Base-by-base conservation (phyloP, 2,113 vertebrate genomes). In the Megaceryle torquata region DNA sequence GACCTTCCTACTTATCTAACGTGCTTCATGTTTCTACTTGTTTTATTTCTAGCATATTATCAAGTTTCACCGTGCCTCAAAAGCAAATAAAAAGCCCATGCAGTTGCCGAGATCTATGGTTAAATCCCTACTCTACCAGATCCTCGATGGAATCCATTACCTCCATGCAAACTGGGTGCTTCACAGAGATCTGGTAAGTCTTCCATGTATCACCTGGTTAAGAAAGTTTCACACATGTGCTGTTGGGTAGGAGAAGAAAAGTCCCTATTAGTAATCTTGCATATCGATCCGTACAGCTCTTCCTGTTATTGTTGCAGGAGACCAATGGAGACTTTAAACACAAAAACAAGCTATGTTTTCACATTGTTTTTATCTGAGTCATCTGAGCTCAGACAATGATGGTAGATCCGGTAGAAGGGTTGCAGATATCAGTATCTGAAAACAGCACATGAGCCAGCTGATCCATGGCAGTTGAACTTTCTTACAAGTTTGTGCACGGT, bases 71-170 rank as follows among this genome's bases (percentile, higher is more conserved):
- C 98, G 98, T 97, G 98, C 98, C 96, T 98, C 98, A 96, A 98
- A 98, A 98, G 98, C 98, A 98, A 98, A 98, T 96, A 98, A 98
- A 97, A 98, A 98, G 92, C 98, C 98, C 95, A 98, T 98, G 98
- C 98, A 98, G 97, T 96, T 98, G 96, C 98, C 98, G 93, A 98
- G 98, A 96, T 98, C 98, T 78, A 98, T 98, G 98, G 98, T 98
- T 91, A 98, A 98, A 96, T 98, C 98, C 60, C 96, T 98, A 12
- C 98, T 98, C 80, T 98, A 98, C 96, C 98, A 98, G 98, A 98
- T 98, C 93, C 98, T 98, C 11, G 98, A 98, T 95, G 98, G 98
- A 97, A 98, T 98, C 93, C 98, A 98, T 98, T 98, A 98, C 96
- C 98, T 98, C 94, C 98, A 98, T 91, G 98, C 98, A 94, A 98